Evolutionary conservation across 2,888 invertebrate genomes (phyloP), one percentile per base, ranked within the genome.

Genomic region (Selenia dentaria): DNA sequence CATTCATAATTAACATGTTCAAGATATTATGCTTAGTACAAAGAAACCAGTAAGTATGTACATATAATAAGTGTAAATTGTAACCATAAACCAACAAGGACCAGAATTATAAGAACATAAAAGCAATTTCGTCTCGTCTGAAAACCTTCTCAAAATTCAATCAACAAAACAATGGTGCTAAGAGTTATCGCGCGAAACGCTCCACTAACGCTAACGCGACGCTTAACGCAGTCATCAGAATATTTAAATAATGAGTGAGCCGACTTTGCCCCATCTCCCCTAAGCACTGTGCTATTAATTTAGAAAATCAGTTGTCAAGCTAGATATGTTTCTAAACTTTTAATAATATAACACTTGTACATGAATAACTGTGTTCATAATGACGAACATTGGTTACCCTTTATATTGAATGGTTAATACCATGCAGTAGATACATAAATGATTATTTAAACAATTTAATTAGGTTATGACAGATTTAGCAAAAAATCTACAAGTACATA

Each of bases 201-300:
- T 76, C 74, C 70, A 76, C 77, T 83, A 77, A 78, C 70, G 73
- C 74, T 74, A 74, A 78, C 70, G 70, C 70, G 69, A 63, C 71
- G 72, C 83, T 87, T 82, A 83, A 79, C 79, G 81, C 78, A 79
- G 70, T 83, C 83, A 75, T 81, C 77, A 76, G 81, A 79, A 86
- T 87, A 86, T 88, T 87, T 84, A 84, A 87, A 87, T 89, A 86
- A 87, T 74, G 77, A 76, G 71, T 59, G 56, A 60, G 63, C 58
- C 59, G 56, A 54, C 59, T 54, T 55, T 60, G 63, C 55, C 59
- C 63, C 59, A 59, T 61, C 67, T 64, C 65, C 67, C 62, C 47
- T 51, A 38, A 38, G 18, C 25, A 14, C 29, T 35, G 28, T 20
- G 1, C 5, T 41, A 32, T 36, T 13, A 6, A 27, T 9, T 22